Evolutionary conservation across 2,888 invertebrate genomes (phyloP), one percentile per base, ranked within the genome.

Genomic region (Plagodis pulveraria): DNA sequence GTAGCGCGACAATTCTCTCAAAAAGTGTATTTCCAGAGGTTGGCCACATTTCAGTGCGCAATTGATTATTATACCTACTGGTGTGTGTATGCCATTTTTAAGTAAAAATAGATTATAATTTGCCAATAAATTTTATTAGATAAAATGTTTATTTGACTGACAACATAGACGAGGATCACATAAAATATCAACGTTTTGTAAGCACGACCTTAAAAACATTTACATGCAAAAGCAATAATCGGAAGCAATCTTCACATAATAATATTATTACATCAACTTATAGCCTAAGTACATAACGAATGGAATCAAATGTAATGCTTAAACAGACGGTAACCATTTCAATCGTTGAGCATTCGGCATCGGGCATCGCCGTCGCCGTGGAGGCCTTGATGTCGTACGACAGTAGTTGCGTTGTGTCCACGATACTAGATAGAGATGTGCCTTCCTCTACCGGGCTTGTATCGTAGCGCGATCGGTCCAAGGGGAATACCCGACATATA

Each of bases 281-380:
- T 11, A 36, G 7, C 10, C 60, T 64, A 65, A 56, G 50, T 36
- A 36, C 6, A 36, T 36, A 7, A 36, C 5, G 36, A 47, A 57
- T 57, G 68, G 68, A 66, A 66, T 69, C 51, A 36, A 54, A 61
- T 56, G 63, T 52, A 50, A 57, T 45, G 60, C 56, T 52, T 33
- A 42, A 6, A 36, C 36, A 8, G 53, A 61, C 55, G 68, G 66
- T 66, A 66, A 63, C 68, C 59, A 63, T 45, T 45, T 50, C 50
- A 54, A 54, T 53, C 45, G 56, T 68, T 68, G 68, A 68, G 68
- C 68, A 66, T 63, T 63, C 58, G 36, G 36, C 36, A 1, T 8
- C 36, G 7, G 36, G 4, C 36, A 8, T 8, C 36, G 36, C 36
- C 8, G 2, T 8, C 36, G n/a, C n/a, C n/a, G n/a, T n/a, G n/a